These are phyloP conservation scores for Hoplostethus atlanticus DNA, from an alignment of 2,797 vertebrate genomes.

Conservation along the genomic window DNA sequence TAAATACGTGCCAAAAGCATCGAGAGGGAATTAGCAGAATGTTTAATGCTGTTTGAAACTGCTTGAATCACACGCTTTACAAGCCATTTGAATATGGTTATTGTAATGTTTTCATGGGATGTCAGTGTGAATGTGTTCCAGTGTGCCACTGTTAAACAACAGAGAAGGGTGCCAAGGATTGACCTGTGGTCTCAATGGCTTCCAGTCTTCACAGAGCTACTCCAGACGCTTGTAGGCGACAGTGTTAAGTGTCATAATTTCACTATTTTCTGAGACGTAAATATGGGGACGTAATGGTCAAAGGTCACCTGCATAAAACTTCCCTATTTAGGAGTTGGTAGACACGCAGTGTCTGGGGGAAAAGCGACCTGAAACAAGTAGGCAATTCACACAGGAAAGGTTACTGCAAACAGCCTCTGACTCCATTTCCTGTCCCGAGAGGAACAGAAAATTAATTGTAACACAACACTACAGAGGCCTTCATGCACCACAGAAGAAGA, in stretches of 20 bases:
- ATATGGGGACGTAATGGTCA: slow-evolving; percentile 77
- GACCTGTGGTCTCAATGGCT: slow-evolving; percentile 67
- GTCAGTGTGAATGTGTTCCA: slow-evolving; percentile 52
- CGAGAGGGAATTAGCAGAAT: slow-evolving; percentile 8
- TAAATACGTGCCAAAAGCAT: slow-evolving; percentile 11
- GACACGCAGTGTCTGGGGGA: slow-evolving; percentile 41
- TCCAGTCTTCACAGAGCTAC: slow-evolving; percentile 67
- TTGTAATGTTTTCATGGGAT: slow-evolving; percentile 47
- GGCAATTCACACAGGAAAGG: slow-evolving; percentile 79
- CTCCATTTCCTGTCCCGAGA: slow-evolving; percentile 73
- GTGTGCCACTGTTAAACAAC: slow-evolving; percentile 55
- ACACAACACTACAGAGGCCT: slow-evolving; percentile 52
- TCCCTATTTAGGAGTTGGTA: slow-evolving; percentile 75
- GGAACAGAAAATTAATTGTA: slow-evolving; percentile 76
- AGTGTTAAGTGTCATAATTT: slow-evolving; percentile 82
- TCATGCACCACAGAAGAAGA: slow-evolving; percentile 54
- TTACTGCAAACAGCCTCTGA: slow-evolving; percentile 60
- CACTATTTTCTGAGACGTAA: slow-evolving; percentile 81
- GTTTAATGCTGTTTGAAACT: slow-evolving; percentile 16
- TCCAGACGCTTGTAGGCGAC: slow-evolving; percentile 79
- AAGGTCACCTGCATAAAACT: slow-evolving; percentile 84
- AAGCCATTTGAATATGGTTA: slow-evolving; percentile 31
- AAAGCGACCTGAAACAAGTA: slow-evolving; percentile 74
- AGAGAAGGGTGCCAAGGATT: slow-evolving; percentile 52
- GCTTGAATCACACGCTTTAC: slow-evolving; percentile 33